Percentiles rank a stretch among this genome's conserved stretches.
Conservation (phyloP, 2,888 invertebrate genomes). For the Zaprionus lineosus region DNA sequence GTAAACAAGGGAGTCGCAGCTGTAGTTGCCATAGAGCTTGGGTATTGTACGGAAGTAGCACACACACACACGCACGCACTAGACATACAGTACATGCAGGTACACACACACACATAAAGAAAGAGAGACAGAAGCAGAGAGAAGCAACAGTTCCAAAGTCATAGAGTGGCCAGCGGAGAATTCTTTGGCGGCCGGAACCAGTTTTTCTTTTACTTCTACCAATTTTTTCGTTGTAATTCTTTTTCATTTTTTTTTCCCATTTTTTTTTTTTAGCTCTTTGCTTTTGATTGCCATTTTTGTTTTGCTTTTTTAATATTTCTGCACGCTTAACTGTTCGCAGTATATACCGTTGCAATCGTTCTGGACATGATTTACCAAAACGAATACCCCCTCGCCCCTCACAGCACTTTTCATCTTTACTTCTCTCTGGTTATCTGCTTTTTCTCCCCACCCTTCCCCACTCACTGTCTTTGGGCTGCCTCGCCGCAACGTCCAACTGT, state of each 20-base stretch:
- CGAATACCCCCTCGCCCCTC: conserved; percentile 8
- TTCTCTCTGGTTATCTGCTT: neutral
- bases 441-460: neutral
- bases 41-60: conserved; percentile 63
- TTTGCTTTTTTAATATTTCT: conserved; percentile 56
- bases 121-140: conserved; percentile 7
- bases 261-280: conserved; percentile 28
- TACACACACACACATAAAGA: conserved; percentile 6
- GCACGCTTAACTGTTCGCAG: conserved; percentile 72
- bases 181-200: conserved; percentile 72
- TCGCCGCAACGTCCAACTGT: conserved; percentile 21
- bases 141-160: conserved; percentile 38
- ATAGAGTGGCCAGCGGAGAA: conserved; percentile 55
- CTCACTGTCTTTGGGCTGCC: too few relatives aligned
- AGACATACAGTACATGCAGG: neutral
- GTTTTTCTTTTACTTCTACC: conserved; percentile 62
- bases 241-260: conserved; percentile 35
- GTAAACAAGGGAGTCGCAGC: neutral
- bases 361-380: conserved; percentile 68
- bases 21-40: conserved; percentile 17
- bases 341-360: conserved; percentile 69
- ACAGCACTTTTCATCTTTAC: neutral
- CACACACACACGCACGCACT: conserved; percentile 46
- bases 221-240: too few relatives aligned
- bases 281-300: conserved; percentile 38